phyloP scores from a whole-genome alignment of 2,113 vertebrate genomes.

The Scolopax mira region DNA sequence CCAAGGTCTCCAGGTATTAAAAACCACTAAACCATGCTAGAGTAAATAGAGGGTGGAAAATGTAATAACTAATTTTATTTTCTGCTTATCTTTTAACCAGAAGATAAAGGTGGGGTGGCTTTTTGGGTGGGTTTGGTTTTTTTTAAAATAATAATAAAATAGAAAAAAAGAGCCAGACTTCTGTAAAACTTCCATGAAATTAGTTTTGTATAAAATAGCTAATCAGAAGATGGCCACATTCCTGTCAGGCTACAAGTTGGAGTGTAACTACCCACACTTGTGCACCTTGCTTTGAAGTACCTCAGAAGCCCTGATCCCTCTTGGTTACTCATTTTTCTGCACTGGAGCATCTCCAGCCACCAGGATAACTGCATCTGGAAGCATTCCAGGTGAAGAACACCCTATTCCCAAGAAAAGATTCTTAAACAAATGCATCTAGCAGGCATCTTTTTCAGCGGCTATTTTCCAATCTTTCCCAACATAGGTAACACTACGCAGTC shows the following conservation, averaged over 20 bases:
- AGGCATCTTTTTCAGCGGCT: background rate
- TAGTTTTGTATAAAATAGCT: background rate
- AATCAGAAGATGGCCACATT: background rate
- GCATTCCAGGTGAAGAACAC: background rate
- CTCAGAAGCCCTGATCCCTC: background rate
- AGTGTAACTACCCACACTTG: background rate
- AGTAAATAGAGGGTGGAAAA: background rate
- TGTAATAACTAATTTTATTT: background rate
- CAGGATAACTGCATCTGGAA: background rate
- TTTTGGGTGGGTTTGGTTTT: background rate
- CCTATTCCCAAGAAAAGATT: background rate
- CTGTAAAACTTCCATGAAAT: background rate
- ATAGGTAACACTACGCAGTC: rapidly evolving
- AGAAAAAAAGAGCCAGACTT: background rate
- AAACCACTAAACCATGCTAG: background rate
- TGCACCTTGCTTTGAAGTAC: background rate
- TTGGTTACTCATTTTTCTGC: rapidly evolving
- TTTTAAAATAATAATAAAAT: too few relatives aligned
- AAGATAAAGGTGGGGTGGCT: rapidly evolving
- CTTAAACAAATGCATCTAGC: background rate
- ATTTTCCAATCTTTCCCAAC: background rate
- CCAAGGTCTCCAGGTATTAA: background rate
- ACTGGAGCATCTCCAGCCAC: background rate
- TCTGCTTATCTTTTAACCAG: background rate
- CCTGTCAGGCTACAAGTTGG: background rate